phyloP scores from a whole-genome alignment of 2,888 invertebrate genomes.

The Idaea dimidiata region DNA sequence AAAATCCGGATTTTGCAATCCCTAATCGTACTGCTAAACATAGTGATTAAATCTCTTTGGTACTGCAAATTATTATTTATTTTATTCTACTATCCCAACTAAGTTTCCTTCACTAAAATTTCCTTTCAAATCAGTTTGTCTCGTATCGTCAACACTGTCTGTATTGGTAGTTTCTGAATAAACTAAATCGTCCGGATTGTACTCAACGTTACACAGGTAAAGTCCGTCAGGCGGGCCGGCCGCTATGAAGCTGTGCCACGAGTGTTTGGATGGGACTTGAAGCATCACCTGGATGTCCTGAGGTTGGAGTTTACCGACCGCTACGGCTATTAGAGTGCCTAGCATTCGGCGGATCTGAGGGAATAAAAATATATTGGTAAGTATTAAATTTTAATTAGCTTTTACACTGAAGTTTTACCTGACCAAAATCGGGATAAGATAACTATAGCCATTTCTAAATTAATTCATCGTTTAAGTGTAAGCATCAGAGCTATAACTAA shows the following conservation, averaged over 20 bases:
- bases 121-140: slow-evolving; percentile 12
- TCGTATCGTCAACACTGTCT: slow-evolving; percentile 12
- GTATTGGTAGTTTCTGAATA: slow-evolving; percentile 29
- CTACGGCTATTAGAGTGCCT: slow-evolving; percentile 83
- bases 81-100: background rate
- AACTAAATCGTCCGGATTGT: slow-evolving; percentile 81
- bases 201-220: slow-evolving; percentile 87
- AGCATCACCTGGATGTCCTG: slow-evolving; percentile 88
- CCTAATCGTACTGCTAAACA: no score
- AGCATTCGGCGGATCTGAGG: slow-evolving; percentile 89
- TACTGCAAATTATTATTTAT: background rate
- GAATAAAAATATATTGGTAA: background rate
- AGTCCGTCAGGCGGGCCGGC: slow-evolving; percentile 84
- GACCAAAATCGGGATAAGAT: no score
- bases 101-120: slow-evolving; percentile 1
- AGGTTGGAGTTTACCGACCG: slow-evolving; percentile 79
- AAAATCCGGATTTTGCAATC: no score
- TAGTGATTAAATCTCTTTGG: no score
- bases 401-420: background rate
- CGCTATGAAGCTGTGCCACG: slow-evolving; percentile 80
- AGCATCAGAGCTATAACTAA: no score
- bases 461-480: no score
- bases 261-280: slow-evolving; percentile 86
- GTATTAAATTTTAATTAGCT: background rate
- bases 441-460: no score